Percentiles rank a stretch among this genome's conserved stretches.
phyloP scores from a whole-genome alignment of 2,888 invertebrate species.

The Polydesmus complanatus region DNA sequence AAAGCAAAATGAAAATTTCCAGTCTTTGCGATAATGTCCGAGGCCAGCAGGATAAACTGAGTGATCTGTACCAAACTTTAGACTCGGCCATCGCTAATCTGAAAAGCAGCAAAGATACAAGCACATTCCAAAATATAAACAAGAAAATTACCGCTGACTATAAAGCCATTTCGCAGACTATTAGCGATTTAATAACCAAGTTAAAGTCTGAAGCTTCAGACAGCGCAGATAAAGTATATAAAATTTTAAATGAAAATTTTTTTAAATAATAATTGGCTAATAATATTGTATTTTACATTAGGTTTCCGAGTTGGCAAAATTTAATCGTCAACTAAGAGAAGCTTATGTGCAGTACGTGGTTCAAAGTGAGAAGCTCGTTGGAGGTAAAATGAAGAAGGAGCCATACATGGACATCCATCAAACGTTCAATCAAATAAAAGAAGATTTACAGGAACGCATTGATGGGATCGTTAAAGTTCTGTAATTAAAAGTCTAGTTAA shows the following conservation, averaged over 20 bases:
- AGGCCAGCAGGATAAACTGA: constrained; percentile 44
- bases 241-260: neutral
- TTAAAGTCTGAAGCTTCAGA: constrained; percentile 46
- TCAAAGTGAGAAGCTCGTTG: constrained; percentile 46
- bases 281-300: constrained; percentile 20
- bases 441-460: constrained; percentile 37
- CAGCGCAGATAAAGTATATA: constrained; percentile 42
- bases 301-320: constrained; percentile 43
- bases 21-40: constrained; percentile 42
- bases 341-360: constrained; percentile 36
- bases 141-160: constrained; percentile 46
- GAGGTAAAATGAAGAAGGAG: constrained; percentile 44
- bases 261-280: neutral
- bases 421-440: constrained; percentile 41
- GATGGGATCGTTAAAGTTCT: constrained; percentile 22
- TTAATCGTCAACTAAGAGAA: constrained; percentile 37
- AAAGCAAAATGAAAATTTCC: constrained; percentile 35
- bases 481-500: too few relatives aligned
- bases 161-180: constrained; percentile 41
- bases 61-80: constrained; percentile 43
- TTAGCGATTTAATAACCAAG: constrained; percentile 40
- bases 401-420: constrained; percentile 46
- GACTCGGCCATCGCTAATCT: constrained; percentile 46
- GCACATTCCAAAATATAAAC: constrained; percentile 35
- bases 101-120: constrained; percentile 45